phyloP scores from a whole-genome alignment of 2,113 vertebrate species.

The Polypterus bichir region DNA sequence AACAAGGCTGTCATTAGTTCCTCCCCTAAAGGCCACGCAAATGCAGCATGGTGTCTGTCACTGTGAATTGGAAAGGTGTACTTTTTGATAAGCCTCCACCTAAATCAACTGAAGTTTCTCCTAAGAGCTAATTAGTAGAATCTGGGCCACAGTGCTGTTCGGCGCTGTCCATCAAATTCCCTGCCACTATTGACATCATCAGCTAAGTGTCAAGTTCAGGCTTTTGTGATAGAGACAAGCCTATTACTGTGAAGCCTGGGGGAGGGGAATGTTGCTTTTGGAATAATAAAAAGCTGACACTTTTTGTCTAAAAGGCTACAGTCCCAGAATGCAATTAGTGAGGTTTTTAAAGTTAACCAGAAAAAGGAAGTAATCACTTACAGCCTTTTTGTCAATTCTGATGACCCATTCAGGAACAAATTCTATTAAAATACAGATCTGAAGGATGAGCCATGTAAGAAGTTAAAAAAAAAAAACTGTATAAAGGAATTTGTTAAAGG shows the following conservation, averaged over 20 bases:
- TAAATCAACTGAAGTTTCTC: constrained; percentile 60
- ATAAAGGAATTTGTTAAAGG: too few species aligned
- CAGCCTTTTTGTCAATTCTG: too few species aligned
- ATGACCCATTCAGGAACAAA: too few species aligned
- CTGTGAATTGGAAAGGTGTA: constrained; percentile 47
- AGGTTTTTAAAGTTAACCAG: not conserved
- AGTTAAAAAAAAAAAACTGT: too few species aligned
- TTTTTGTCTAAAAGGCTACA: constrained; percentile 12
- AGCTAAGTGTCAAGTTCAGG: constrained; percentile 65
- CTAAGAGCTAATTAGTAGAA: constrained; percentile 74
- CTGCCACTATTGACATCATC: constrained; percentile 60
- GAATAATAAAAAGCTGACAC: constrained; percentile 31
- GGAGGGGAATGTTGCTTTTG: constrained; percentile 22
- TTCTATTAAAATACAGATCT: too few species aligned
- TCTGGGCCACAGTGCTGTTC: constrained; percentile 54
- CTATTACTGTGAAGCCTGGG: constrained; percentile 50
- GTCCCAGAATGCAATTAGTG: constrained; percentile 13
- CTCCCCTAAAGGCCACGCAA: constrained; percentile 16
- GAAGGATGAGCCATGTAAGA: too few species aligned
- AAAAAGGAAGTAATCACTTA: not conserved
- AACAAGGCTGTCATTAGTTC: constrained; percentile 34
- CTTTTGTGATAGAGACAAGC: constrained; percentile 62
- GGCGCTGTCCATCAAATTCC: constrained; percentile 65
- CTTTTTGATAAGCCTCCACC: constrained; percentile 47
- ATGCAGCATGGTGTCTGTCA: constrained; percentile 44